Evolutionary conservation across 2,888 invertebrate species (phyloP).

Genomic region (Altica lythri): DNA sequence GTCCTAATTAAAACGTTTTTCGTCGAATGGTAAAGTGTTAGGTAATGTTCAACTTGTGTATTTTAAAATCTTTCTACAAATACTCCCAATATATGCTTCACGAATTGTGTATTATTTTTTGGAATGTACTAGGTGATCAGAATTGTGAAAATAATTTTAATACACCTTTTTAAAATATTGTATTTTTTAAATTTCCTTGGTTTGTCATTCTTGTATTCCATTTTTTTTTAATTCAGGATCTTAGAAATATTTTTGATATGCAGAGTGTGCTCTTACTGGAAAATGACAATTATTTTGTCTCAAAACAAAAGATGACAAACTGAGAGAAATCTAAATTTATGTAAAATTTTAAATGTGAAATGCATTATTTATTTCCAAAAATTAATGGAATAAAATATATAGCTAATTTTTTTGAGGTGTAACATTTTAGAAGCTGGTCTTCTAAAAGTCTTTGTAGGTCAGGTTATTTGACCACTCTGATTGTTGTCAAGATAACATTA

Average conservation of each 20-base stretch:
- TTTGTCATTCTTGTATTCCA: too few species aligned
- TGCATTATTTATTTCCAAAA: slow-evolving; percentile 3
- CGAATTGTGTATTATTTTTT: background rate
- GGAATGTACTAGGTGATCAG: background rate
- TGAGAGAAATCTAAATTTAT: too few species aligned
- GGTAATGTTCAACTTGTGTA: slow-evolving; percentile 6
- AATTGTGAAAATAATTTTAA: too few species aligned
- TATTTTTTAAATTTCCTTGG: too few species aligned
- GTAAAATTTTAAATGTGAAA: slow-evolving; percentile 3
- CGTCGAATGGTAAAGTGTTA: background rate
- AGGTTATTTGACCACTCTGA: slow-evolving; percentile 11
- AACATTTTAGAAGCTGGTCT: slow-evolving; percentile 12
- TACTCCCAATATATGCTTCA: slow-evolving; percentile 3
- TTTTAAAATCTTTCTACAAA: slow-evolving; percentile 2
- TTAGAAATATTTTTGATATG: too few species aligned
- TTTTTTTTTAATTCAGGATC: too few species aligned
- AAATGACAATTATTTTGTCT: too few species aligned
- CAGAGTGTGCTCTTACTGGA: too few species aligned
- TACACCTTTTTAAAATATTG: too few species aligned
- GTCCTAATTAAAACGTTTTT: background rate
- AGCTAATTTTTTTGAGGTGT: slow-evolving; percentile 12
- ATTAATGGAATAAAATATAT: slow-evolving; percentile 4
- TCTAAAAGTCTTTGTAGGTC: slow-evolving; percentile 16
- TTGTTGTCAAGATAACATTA: slow-evolving; percentile 13
- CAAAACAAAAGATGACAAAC: too few species aligned